Evolutionary conservation across 1,140 invertebrate genomes (phyloP).

Genomic region (Drosophila watanabei): DNA sequence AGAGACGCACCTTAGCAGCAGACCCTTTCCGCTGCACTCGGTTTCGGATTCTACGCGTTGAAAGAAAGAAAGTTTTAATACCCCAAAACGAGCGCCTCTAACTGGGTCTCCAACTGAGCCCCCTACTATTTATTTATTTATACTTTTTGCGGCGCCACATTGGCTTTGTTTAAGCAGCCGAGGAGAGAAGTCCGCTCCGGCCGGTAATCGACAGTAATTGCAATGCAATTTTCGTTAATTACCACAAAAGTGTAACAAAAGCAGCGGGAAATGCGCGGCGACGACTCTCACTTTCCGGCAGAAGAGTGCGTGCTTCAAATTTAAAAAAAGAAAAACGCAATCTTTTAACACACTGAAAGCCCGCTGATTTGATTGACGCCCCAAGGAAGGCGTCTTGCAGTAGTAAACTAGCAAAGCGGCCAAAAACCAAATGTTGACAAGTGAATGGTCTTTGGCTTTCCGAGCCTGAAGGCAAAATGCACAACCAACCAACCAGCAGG

Average conservation of each 20-base stretch:
- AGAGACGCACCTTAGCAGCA: slow-evolving; percentile 21
- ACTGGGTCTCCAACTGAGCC: slow-evolving; percentile 18
- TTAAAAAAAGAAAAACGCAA: slow-evolving; percentile 26
- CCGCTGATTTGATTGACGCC: slow-evolving; percentile 58
- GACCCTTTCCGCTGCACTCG: slow-evolving; percentile 33
- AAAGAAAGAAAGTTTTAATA: slow-evolving; percentile 46
- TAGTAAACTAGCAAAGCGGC: slow-evolving; percentile 47
- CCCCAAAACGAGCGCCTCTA: slow-evolving; percentile 30
- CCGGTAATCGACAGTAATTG: slow-evolving; percentile 45
- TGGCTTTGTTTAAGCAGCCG: slow-evolving; percentile 3
- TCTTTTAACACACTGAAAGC: slow-evolving; percentile 53
- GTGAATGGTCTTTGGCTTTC: slow-evolving; percentile 66
- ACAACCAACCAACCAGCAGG: slow-evolving; percentile 20
- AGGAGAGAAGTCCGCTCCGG: background rate
- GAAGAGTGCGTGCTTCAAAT: slow-evolving; percentile 26
- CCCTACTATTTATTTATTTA: slow-evolving; percentile 15
- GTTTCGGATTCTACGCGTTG: slow-evolving; percentile 26
- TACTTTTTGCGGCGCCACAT: slow-evolving; percentile 33
- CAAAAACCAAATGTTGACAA: slow-evolving; percentile 59
- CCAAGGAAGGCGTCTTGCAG: slow-evolving; percentile 53
- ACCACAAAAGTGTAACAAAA: slow-evolving; percentile 31
- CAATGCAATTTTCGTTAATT: slow-evolving; percentile 50
- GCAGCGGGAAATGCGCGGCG: slow-evolving; percentile 11
- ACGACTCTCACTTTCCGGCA: slow-evolving; percentile 42
- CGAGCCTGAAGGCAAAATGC: slow-evolving; percentile 43